Percentiles rank a stretch among this genome's conserved stretches.
Conservation (phyloP, 23 tunicate genomes). For the Ascidia mentula region DNA sequence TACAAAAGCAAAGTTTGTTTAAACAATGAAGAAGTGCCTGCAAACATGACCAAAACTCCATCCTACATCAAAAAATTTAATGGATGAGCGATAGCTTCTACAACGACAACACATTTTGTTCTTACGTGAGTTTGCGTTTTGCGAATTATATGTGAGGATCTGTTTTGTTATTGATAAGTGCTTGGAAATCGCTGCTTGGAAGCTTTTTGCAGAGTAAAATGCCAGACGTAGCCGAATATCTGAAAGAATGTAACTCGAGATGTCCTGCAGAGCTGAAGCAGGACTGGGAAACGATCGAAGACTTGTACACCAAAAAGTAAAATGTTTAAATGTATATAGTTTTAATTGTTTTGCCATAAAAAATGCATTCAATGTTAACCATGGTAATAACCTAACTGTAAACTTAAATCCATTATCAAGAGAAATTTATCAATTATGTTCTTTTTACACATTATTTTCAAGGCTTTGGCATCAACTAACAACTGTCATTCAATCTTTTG, state of each 20-base stretch:
- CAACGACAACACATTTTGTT: too few species aligned
- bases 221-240: constrained; percentile 24
- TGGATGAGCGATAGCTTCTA: too few species aligned
- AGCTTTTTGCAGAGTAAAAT: too few species aligned
- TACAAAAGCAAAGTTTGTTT: too few species aligned
- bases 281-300: constrained; percentile 57
- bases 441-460: constrained; percentile 2
- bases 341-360: background rate
- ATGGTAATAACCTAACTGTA: background rate
- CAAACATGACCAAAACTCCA: too few species aligned
- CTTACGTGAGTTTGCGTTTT: too few species aligned
- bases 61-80: too few species aligned
- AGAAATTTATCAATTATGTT: background rate
- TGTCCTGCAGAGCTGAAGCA: constrained; percentile 40
- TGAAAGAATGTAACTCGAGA: constrained; percentile 47
- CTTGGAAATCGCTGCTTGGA: too few species aligned
- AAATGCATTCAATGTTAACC: background rate
- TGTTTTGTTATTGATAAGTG: too few species aligned
- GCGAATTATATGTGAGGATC: too few species aligned
- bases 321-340: background rate
- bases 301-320: constrained; percentile 57
- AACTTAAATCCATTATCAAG: background rate
- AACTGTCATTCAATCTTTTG: constrained; percentile 26
- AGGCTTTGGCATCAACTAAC: constrained; percentile 93
- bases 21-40: too few species aligned